phyloP scores from a whole-genome alignment of 2,113 vertebrate genomes.

The Poeciliopsis occidentalis region DNA sequence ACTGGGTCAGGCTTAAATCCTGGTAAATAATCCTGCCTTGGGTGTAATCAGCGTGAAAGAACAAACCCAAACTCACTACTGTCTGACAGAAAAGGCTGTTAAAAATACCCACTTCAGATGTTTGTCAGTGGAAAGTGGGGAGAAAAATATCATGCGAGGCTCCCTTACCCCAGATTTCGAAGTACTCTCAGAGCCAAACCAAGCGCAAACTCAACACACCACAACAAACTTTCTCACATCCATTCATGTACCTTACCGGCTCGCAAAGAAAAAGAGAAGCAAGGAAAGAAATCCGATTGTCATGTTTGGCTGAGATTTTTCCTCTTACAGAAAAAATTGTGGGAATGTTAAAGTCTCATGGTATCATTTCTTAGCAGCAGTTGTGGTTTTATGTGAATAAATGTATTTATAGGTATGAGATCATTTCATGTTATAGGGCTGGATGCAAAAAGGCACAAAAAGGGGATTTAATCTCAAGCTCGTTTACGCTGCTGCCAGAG shows the following conservation, averaged over 20 bases:
- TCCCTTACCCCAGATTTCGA: conserved; percentile 9
- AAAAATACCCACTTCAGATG: conserved; percentile 58
- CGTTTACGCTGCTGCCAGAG: not conserved
- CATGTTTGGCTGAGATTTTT: conserved; percentile 3
- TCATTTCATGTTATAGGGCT: conserved; percentile 2
- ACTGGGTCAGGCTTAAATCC: conserved; percentile 48
- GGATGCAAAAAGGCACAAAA: conserved; percentile 12
- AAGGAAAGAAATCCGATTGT: not conserved
- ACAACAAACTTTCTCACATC: conserved; percentile 37
- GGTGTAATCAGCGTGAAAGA: conserved; percentile 73
- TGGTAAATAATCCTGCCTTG: conserved; percentile 68
- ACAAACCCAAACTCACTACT: conserved; percentile 54
- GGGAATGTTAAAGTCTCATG: not conserved
- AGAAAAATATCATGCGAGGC: conserved; percentile 2
- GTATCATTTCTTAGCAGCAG: not conserved
- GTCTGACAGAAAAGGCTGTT: conserved; percentile 46
- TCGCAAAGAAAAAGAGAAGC: conserved; percentile 6
- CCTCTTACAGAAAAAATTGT: not conserved
- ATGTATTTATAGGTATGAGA: not conserved
- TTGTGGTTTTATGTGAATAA: not conserved
- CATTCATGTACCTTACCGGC: conserved; percentile 20
- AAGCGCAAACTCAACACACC: conserved; percentile 19
- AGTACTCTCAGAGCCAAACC: conserved; percentile 23
- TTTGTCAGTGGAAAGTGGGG: conserved; percentile 7
- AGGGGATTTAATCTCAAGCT: not conserved